These are phyloP conservation scores for Scytalopus superciliaris DNA, from an alignment of 2,113 vertebrate species.

Conservation along the genomic window DNA sequence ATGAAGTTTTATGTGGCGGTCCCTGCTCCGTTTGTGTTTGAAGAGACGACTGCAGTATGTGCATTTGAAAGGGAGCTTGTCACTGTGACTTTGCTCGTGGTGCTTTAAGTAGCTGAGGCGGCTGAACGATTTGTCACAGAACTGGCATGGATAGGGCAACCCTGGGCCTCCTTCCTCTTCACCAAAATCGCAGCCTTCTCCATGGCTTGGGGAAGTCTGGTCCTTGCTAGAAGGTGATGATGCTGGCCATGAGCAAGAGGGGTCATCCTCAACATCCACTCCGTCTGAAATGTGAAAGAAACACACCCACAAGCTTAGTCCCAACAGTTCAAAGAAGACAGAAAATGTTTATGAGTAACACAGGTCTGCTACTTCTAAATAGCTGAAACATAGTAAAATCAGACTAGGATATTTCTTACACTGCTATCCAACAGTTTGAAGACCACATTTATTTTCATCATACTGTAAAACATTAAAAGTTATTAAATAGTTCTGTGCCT, in stretches of 20 bases:
- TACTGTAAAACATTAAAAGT: constrained; percentile 65
- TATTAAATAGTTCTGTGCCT: constrained; percentile 69
- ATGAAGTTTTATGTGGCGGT: constrained; percentile 96
- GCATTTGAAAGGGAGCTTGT: constrained; percentile 97
- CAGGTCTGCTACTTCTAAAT: neutral
- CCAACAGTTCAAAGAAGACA: neutral
- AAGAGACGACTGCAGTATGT: constrained; percentile 97
- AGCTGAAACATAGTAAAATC: neutral
- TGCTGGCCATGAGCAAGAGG: constrained; percentile 94
- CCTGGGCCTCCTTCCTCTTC: constrained; percentile 94
- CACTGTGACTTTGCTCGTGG: constrained; percentile 97
- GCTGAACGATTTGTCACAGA: constrained; percentile 97
- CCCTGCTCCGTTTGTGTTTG: constrained; percentile 97
- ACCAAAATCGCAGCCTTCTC: constrained; percentile 92
- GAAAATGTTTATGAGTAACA: neutral
- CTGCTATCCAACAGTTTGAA: constrained; percentile 34
- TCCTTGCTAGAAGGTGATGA: constrained; percentile 99
- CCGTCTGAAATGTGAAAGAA: constrained; percentile 82
- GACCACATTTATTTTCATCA: constrained; percentile 56
- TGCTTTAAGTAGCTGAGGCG: constrained; percentile 98
- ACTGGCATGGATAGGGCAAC: constrained; percentile 95
- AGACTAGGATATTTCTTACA: neutral
- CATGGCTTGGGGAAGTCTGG: constrained; percentile 93
- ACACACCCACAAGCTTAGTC: neutral
- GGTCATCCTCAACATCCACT: constrained; percentile 95